Base-by-base conservation (phyloP, 1,140 invertebrate genomes). In the Drosophila repletoides region DNA sequence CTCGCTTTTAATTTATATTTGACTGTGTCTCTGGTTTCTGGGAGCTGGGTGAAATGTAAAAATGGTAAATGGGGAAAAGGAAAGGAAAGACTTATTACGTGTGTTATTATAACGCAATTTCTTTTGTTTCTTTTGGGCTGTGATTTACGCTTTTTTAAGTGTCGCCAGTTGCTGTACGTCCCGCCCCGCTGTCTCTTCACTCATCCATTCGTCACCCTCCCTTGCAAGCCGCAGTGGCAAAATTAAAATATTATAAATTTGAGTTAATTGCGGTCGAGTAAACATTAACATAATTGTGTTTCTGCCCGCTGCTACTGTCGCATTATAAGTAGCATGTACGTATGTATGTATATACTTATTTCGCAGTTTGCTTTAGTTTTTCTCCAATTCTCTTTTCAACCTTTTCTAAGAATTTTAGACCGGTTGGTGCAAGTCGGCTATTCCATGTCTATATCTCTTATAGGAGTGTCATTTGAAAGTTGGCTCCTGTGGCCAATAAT, bases 241-340 rank as follows among this genome's bases (percentile, higher is more conserved):
- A 83, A 83, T 83, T 83, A 83, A 83, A 83, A 83, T 83, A 84
- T 83, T 73, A 83, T 83, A 83, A 83, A 83, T 83, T 83, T 83
- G 64, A 83, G 79, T 83, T 83, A 83, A 83, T 83, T 83, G 84
- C 77, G 77, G 77, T 83, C 79, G 77, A 83, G 77, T 84, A 83
- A 84, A 83, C 77, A 83, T 83, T 83, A 84, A 84, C 77, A 83
- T 83, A 84, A 83, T 84, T 83, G 77, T 84, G 79, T 84, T 69
- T 60, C 67, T 80, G 70, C 10, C 34, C 45, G 55, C 52, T 52
- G 41, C 46, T 63, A 49, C 26, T 56, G 52, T 36, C 61, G 24
- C 72, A 77, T 79, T 79, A 60, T 77, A 79, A 65, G 76, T 71
- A 76, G 69, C 77, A 65, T 76, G 46, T 77, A n/a, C 76, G 49